Evolutionary conservation across 2,797 vertebrate species (phyloP).

Genomic region (Chelmon rostratus): DNA sequence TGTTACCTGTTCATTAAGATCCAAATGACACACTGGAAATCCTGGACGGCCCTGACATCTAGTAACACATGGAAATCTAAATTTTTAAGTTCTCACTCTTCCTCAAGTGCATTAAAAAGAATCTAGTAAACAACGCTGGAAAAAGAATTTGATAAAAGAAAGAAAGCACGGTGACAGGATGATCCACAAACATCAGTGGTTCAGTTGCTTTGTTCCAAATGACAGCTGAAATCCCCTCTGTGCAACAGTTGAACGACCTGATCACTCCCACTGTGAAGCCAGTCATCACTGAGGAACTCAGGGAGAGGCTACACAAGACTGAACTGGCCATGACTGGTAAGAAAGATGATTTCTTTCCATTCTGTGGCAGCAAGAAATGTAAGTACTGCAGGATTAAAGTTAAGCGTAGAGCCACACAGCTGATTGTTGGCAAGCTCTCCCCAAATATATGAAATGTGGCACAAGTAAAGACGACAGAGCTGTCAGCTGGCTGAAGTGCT

Average conservation of each 20-base stretch:
- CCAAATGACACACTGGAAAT: constrained; percentile 47
- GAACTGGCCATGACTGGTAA: constrained; percentile 4
- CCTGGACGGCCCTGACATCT: constrained; percentile 34
- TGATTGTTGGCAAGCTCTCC: constrained; percentile 9
- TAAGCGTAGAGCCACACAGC: background rate
- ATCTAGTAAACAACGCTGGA: constrained; percentile 55
- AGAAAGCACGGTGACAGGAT: constrained; percentile 51
- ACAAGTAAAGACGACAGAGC: background rate
- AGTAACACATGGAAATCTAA: constrained; percentile 59
- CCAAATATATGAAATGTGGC: constrained; percentile 27
- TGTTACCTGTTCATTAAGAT: constrained; percentile 11
- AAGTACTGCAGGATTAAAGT: constrained; percentile 7
- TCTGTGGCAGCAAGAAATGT: constrained; percentile 20
- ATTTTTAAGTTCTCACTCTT: constrained; percentile 46
- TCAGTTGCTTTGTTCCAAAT: constrained; percentile 52
- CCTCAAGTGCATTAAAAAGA: constrained; percentile 71
- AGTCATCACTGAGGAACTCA: constrained; percentile 15
- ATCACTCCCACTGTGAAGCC: background rate
- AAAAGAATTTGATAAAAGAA: constrained; percentile 44
- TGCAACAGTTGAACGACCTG: constrained; percentile 20
- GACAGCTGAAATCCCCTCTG: constrained; percentile 25
- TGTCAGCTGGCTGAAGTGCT: constrained; percentile 29
- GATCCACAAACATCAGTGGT: constrained; percentile 64
- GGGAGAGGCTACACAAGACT: constrained; percentile 18
- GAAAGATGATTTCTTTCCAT: background rate